Conservation (phyloP, 2,797 vertebrate species). For the Semaprochilodus insignis region DNA sequence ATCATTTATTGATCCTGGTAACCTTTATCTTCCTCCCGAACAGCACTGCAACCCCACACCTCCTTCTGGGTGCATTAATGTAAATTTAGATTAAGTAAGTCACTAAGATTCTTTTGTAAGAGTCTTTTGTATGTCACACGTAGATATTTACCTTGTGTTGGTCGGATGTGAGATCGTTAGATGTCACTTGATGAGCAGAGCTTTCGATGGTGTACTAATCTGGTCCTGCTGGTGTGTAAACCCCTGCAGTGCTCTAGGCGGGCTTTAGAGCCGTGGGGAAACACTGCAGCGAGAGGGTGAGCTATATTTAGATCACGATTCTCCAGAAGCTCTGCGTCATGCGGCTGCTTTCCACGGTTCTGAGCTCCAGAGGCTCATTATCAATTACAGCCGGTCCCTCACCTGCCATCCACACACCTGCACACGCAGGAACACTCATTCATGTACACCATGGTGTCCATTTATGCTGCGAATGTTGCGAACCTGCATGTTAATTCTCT, state of each 20-base stretch:
- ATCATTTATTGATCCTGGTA: too few relatives aligned
- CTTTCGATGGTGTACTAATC: neutral
- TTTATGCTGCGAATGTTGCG: too few relatives aligned
- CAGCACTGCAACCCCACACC: too few relatives aligned
- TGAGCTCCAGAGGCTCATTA: constrained; percentile 1
- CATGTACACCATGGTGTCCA: neutral
- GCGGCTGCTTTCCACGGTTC: neutral
- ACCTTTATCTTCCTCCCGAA: too few relatives aligned
- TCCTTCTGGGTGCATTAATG: too few relatives aligned
- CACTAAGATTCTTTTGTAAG: too few relatives aligned
- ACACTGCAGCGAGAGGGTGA: neutral
- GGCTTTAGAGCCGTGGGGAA: neutral
- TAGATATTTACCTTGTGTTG: neutral
- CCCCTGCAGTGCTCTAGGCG: neutral
- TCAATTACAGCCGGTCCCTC: constrained; percentile 1
- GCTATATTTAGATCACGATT: neutral
- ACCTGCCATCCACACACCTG: neutral
- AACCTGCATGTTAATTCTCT: too few relatives aligned
- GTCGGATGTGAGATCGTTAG: neutral
- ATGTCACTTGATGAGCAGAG: neutral
- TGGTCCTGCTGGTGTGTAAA: neutral
- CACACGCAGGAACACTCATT: neutral
- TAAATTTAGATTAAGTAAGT: too few relatives aligned
- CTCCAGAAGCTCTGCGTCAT: neutral
- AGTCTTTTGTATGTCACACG: neutral